Evolutionary conservation across 2,888 invertebrate genomes (phyloP).

Genomic region (Plutella xylostella): DNA sequence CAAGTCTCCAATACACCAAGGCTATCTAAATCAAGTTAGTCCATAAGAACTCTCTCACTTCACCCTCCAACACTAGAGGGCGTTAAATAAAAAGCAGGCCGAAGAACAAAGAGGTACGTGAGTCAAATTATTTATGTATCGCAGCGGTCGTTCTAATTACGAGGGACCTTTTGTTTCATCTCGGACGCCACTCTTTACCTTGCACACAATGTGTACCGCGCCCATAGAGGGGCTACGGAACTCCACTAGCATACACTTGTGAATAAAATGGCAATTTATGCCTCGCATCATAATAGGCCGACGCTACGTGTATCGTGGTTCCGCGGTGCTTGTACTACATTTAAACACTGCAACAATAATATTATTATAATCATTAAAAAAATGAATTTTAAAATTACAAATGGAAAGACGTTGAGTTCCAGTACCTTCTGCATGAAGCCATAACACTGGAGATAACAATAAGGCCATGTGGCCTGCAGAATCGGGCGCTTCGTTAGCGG

Average conservation of each 20-base stretch:
- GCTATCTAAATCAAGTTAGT: no score
- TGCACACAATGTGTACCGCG: constrained; percentile 21
- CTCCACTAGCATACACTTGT: no score
- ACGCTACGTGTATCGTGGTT: no score
- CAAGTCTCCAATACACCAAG: no score
- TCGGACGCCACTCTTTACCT: constrained; percentile 37
- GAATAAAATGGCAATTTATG: no score
- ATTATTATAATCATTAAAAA: neutral
- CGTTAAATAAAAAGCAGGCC: constrained; percentile 62
- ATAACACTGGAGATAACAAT: constrained; percentile 45
- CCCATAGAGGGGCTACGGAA: neutral
- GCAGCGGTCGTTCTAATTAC: constrained; percentile 65
- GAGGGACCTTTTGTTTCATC: constrained; percentile 59
- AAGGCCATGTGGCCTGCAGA: constrained; percentile 38
- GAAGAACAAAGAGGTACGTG: constrained; percentile 62
- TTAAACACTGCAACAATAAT: no score
- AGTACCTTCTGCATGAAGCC: neutral
- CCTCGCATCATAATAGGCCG: no score
- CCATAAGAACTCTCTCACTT: no score
- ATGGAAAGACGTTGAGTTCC: neutral
- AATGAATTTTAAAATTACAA: neutral
- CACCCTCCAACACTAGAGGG: no score
- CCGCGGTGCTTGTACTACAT: no score
- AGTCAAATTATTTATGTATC: constrained; percentile 69
- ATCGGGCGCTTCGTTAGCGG: constrained; percentile 31